Evolutionary conservation across 1,140 invertebrate species (phyloP), one percentile per base, ranked within the genome.

Genomic region (Halyomorpha halys): DNA sequence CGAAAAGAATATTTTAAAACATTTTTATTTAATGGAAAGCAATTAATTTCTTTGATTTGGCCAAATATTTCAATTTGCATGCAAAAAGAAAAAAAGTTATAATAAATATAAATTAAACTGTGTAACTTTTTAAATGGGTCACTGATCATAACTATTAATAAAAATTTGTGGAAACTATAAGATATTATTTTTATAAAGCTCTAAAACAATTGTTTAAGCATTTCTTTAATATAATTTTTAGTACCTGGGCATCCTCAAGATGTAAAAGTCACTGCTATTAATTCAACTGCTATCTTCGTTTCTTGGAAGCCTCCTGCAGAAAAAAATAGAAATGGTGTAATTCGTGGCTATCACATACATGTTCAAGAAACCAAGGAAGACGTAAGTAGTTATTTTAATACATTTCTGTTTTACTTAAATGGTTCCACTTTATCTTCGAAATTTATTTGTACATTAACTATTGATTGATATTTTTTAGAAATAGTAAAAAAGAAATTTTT

Each of bases 161-260:
- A 30, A 3, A 30, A 30, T 4, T 30, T 30, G 27, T 30, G 27
- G 8, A 30, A 30, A 30, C 8, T 8, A 30, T 30, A n/a, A n/a
- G n/a, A 30, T 30, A 30, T 30, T 4, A 4, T 4, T 30, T 8
- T 30, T 3, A 30, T 4, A 30, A 30, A 30, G 3, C 27, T 30
- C 27, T 30, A 30, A 4, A 30, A 30, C 27, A 30, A 30, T 30
- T 30, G 27, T 30, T 30, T 30, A 30, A 30, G 27, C 27, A 30
- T 30, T 30, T 30, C 23, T 25, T 34, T 5, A 4, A 30, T 30
- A 30, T n/a, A n/a, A n/a, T 25, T 64, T 81, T 76, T 83, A 98
- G 95, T 98, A 78, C 95, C 95, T 67, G 94, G 94, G 67, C 89
- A 95, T 77, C 95, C 95, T 51, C 86, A 90, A 73, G 88, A 93